Base-by-base conservation (phyloP, 1,140 invertebrate genomes). In the Theocolax elegans region DNA sequence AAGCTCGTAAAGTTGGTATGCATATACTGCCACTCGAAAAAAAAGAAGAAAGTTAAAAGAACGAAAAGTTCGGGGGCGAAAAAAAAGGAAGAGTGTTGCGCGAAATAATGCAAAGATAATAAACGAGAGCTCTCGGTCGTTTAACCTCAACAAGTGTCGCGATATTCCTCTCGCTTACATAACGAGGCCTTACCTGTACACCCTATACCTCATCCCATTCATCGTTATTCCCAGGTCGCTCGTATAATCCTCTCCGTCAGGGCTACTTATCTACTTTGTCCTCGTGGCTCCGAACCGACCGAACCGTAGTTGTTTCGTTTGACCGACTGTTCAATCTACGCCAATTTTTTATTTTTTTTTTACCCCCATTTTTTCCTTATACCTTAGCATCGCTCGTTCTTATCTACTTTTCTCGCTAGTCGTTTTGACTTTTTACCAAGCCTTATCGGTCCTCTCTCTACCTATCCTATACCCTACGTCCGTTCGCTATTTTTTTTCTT, bases 91-190 rank as follows among this genome's bases (percentile, higher is more conserved):
- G 3, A 44, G n/a, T 44, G 12, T 44, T 3, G 42, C 42, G 6
- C 15, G 46, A 35, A 63, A 63, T 63, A 51, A 63, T 63, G 46
- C 60, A 38, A 29, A 29, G 42, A 58, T 58, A 58, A 58, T 58
- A 58, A 58, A 35, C 19, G 53, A 31, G 21, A 42, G 25, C 25
- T 8, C 44, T 7, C 12, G 27, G 6, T 66, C 25, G 40, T 35
- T 69, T 69, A 69, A 69, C 48, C 49, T 62, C 48, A 69, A 69
- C 67, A 69, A 62, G 67, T 62, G 49, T n/a, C 12, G 42, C 31
- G 17, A 46, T 35, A 58, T 59, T 58, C 13, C 19, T 48, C 13
- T 40, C 25, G 31, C n/a, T n/a, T 35, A 35, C 15, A 12, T 8
- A 17, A 48, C 42, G 44, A 46, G 4, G 23, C 9, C 13, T 21